A percentile compares a stretch with the other conserved stretches of the same genome.
phyloP scores from a whole-genome alignment of 2,797 vertebrate genomes.

The Paramormyrops hopkinsi region DNA sequence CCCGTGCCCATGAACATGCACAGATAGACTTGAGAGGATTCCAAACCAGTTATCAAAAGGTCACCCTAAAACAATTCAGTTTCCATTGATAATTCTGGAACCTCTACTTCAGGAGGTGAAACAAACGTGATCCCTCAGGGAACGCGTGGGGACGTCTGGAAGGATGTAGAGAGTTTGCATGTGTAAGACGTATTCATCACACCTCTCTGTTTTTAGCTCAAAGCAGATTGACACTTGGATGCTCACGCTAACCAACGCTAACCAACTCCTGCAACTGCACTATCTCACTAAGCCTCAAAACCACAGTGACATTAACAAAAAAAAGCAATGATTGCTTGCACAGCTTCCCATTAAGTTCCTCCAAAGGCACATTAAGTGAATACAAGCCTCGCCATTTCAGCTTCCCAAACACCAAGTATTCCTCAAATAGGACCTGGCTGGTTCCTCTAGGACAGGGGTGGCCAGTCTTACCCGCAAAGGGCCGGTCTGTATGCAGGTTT shows the following conservation, averaged over 20 bases:
- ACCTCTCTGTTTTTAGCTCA: background rate
- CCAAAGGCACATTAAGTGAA: background rate
- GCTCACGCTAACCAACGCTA: background rate
- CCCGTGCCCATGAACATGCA: background rate
- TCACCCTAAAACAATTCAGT: background rate
- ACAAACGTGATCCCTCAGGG: background rate
- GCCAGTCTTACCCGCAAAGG: background rate
- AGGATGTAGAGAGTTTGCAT: background rate
- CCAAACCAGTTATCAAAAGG: background rate
- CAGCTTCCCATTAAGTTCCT: background rate
- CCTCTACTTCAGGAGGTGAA: background rate
- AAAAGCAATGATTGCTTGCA: background rate
- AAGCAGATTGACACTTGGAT: background rate
- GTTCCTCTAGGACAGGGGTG: background rate
- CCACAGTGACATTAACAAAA: conserved; percentile 42
- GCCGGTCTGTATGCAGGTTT: background rate
- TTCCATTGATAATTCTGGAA: background rate
- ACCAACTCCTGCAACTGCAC: conserved; percentile 31
- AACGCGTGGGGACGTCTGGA: background rate
- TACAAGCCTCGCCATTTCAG: background rate
- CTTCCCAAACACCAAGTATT: background rate
- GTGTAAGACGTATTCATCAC: background rate
- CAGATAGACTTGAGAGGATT: background rate
- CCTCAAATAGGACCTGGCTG: background rate
- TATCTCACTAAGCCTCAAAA: conserved; percentile 34